Evolutionary conservation across 2,797 vertebrate genomes (phyloP).

Genomic region (Melanotaenia maccullochi): DNA sequence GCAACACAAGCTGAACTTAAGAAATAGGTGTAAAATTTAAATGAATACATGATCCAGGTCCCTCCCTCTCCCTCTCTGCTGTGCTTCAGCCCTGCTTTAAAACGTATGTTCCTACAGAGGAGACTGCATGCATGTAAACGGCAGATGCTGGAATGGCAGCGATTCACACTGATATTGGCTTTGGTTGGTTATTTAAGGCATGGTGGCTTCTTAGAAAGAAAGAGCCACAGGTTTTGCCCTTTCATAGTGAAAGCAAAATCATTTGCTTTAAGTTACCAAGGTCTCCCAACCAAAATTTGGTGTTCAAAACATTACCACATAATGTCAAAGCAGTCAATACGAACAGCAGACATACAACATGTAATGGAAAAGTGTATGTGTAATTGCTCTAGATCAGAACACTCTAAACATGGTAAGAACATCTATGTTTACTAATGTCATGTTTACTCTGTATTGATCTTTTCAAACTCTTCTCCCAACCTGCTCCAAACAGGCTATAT

Average conservation of each 20-base stretch:
- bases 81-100: neutral
- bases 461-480: slow-evolving; percentile 22
- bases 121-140: neutral
- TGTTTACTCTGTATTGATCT: slow-evolving; percentile 40
- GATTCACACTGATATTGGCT: neutral
- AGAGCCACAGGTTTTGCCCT: neutral
- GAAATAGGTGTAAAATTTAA: neutral
- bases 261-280: neutral
- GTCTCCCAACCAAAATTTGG: neutral
- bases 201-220: neutral
- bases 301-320: slow-evolving; percentile 3
- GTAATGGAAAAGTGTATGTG: neutral
- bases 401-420: neutral
- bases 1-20: neutral
- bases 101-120: neutral
- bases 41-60: neutral
- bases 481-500: slow-evolving; percentile 40
- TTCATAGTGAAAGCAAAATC: neutral
- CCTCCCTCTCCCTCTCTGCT: slow-evolving; percentile 5
- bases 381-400: neutral
- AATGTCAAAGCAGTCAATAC: slow-evolving; percentile 22
- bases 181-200: neutral
- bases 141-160: neutral
- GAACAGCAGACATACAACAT: neutral
- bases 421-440: slow-evolving; percentile 33